Conservation (phyloP, 23 tunicate genomes). For the Halocynthia aurantium region DNA sequence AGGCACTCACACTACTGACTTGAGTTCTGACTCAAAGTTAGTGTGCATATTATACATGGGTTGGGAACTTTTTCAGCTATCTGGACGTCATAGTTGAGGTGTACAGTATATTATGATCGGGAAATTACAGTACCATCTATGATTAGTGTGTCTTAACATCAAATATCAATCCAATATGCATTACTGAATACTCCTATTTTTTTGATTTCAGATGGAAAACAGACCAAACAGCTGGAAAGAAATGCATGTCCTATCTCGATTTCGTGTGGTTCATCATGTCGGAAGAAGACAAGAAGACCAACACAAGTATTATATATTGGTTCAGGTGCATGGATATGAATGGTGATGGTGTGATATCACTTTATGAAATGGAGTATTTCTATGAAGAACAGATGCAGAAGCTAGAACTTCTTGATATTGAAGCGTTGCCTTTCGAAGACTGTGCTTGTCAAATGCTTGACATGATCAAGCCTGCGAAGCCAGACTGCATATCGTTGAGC, state of each 20-base stretch:
- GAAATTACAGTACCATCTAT: no score
- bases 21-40: no score
- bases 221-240: slow-evolving; percentile 37
- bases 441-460: slow-evolving; percentile 95
- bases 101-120: no score
- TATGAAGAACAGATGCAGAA: slow-evolving; percentile 89
- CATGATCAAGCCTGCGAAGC: slow-evolving; percentile 78
- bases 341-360: slow-evolving; percentile 92
- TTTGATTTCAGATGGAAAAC: background rate
- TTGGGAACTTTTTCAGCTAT: no score
- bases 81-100: no score
- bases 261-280: slow-evolving; percentile 96
- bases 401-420: slow-evolving; percentile 90
- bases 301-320: slow-evolving; percentile 90
- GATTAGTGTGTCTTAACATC: no score
- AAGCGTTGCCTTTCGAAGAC: slow-evolving; percentile 91
- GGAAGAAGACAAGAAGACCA: slow-evolving; percentile 87
- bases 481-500: slow-evolving; percentile 48
- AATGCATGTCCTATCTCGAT: slow-evolving; percentile 87
- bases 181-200: no score
- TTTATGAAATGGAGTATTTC: slow-evolving; percentile 97
- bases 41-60: no score
- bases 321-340: slow-evolving; percentile 96
- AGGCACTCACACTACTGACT: no score
- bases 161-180: no score